These are phyloP conservation scores for Heteronetta atricapilla DNA, from an alignment of 2,113 vertebrate species.

Conservation along the genomic window DNA sequence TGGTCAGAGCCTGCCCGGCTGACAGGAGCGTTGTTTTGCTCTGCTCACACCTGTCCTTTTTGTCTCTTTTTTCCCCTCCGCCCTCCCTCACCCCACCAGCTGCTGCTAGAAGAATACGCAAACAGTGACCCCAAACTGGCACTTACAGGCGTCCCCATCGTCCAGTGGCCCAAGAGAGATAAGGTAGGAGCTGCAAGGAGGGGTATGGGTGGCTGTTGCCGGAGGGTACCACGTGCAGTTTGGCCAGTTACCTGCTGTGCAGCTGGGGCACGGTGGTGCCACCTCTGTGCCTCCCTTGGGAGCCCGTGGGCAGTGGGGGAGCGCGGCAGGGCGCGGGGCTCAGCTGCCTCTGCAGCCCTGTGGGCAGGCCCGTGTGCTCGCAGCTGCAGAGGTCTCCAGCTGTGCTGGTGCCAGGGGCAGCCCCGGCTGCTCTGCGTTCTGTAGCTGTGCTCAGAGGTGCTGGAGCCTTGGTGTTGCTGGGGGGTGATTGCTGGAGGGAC, in stretches of 20 bases:
- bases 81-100: slow-evolving; percentile 63
- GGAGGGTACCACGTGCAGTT: accelerated
- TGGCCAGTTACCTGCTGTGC: no score
- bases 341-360: accelerated
- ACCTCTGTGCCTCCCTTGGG: accelerated
- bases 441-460: neutral
- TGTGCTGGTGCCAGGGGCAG: neutral
- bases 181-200: slow-evolving; percentile 68
- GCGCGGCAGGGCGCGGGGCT: neutral
- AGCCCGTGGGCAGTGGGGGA: accelerated
- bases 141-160: slow-evolving; percentile 93
- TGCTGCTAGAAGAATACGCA: slow-evolving; percentile 85
- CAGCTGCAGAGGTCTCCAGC: neutral
- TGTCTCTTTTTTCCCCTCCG: neutral
- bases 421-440: neutral
- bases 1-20: neutral
- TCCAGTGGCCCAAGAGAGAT: slow-evolving; percentile 95
- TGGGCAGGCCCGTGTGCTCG: accelerated
- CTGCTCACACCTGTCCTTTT: slow-evolving; percentile 38
- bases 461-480: neutral
- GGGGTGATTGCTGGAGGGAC: accelerated
- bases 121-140: slow-evolving; percentile 87
- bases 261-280: accelerated
- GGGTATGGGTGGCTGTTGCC: neutral
- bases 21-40: neutral